These are phyloP conservation scores for Medauroidea extradentata DNA, from an alignment of 1,140 invertebrate genomes.

Conservation along the genomic window DNA sequence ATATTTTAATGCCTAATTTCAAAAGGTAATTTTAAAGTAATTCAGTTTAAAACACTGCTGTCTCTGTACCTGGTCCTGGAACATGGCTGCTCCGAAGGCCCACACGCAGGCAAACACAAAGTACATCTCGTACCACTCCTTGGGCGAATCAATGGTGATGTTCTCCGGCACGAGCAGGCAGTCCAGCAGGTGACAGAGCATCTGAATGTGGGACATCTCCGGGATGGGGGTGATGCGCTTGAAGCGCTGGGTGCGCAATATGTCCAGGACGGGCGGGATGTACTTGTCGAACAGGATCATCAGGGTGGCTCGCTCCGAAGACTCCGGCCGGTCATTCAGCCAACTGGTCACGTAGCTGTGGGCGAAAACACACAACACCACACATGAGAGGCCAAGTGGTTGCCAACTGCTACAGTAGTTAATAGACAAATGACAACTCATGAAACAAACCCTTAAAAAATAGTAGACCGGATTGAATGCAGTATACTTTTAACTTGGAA, in stretches of 20 bases:
- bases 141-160: conserved; percentile 79
- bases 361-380: conserved; percentile 4
- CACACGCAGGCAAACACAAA: conserved; percentile 90
- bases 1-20: no score
- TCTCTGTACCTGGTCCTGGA: conserved; percentile 69
- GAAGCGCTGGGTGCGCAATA: conserved; percentile 63
- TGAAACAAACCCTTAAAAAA: no score
- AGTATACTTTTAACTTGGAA: no score
- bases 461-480: no score
- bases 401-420: no score
- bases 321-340: conserved; percentile 74
- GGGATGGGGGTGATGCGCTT: conserved; percentile 90
- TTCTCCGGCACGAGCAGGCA: conserved; percentile 76
- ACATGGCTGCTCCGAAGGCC: conserved; percentile 89
- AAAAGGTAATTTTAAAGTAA: neutral
- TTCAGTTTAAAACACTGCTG: neutral
- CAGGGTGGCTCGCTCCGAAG: conserved; percentile 72
- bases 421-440: no score
- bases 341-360: conserved; percentile 79
- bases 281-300: conserved; percentile 93
- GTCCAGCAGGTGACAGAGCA: conserved; percentile 85
- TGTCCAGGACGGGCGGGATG: conserved; percentile 79
- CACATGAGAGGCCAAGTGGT: no score
- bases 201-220: conserved; percentile 86
- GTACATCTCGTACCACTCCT: conserved; percentile 91